Evolutionary conservation across 2,888 invertebrate species (phyloP).

Genomic region (Ethmia dodecea): DNA sequence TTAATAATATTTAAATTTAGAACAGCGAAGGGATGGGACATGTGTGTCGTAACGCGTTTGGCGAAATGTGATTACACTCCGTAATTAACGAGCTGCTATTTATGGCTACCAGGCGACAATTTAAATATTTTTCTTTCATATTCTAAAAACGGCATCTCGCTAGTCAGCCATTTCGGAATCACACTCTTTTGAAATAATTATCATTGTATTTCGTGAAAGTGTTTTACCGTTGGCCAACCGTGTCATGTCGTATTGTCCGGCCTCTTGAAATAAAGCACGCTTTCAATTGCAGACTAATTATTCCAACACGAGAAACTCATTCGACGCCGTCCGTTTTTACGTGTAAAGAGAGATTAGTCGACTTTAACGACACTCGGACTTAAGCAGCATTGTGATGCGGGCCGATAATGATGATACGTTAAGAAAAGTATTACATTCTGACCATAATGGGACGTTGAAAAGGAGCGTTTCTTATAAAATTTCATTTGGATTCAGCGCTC

Average conservation of each 20-base stretch:
- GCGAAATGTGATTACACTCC: constrained; percentile 76
- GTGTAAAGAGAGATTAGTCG: constrained; percentile 73
- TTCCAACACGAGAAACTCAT: constrained; percentile 75
- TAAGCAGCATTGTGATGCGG: constrained; percentile 61
- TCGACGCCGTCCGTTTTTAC: constrained; percentile 67
- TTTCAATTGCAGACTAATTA: constrained; percentile 77
- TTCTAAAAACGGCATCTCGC: constrained; percentile 36
- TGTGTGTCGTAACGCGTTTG: constrained; percentile 75
- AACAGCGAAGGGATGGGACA: constrained; percentile 76
- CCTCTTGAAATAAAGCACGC: constrained; percentile 72
- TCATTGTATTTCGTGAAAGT: constrained; percentile 70
- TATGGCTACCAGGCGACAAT: constrained; percentile 47
- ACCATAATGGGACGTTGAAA: constrained; percentile 61
- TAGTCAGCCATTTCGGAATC: constrained; percentile 36
- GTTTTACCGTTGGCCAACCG: constrained; percentile 70
- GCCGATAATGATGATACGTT: constrained; percentile 70
- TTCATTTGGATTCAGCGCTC: constrained; percentile 70
- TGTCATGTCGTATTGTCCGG: constrained; percentile 67
- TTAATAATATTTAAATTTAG: constrained; percentile 72
- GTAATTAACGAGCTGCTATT: constrained; percentile 74
- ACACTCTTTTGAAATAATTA: constrained; percentile 55
- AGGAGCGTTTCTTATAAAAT: constrained; percentile 68
- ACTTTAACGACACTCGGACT: constrained; percentile 59
- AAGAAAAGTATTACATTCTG: constrained; percentile 68
- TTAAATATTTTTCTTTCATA: constrained; percentile 52